These are phyloP conservation scores for Brevipalpus yothersi DNA, from an alignment of 1,140 invertebrate genomes.

Conservation along the genomic window DNA sequence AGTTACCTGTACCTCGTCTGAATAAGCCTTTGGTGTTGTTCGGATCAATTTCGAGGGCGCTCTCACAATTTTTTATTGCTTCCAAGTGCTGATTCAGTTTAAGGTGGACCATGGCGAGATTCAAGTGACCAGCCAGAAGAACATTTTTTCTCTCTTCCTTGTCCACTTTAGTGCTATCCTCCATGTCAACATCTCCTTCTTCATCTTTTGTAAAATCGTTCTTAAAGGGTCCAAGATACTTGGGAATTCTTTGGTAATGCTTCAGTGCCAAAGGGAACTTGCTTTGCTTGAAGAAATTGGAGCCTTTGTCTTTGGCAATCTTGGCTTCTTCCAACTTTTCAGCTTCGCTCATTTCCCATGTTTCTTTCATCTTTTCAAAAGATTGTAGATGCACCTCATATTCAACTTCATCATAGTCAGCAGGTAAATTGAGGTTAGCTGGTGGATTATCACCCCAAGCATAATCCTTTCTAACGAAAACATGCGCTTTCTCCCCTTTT, in stretches of 20 bases:
- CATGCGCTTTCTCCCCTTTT: slow-evolving; percentile 44
- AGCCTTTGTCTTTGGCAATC: slow-evolving; percentile 68
- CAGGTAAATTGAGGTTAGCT: slow-evolving; percentile 43
- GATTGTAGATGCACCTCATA: slow-evolving; percentile 43
- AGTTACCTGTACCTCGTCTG: slow-evolving; percentile 49
- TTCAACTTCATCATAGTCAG: slow-evolving; percentile 31
- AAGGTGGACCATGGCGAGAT: slow-evolving; percentile 57
- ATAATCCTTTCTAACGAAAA: slow-evolving; percentile 50
- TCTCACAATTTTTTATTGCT: slow-evolving; percentile 38
- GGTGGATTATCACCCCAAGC: slow-evolving; percentile 52
- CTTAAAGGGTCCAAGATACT: slow-evolving; percentile 15
- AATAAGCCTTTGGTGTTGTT: slow-evolving; percentile 74
- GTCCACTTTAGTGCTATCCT: neutral
- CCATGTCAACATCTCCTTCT: neutral
- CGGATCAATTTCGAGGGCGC: slow-evolving; percentile 43
- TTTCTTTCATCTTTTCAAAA: slow-evolving; percentile 32
- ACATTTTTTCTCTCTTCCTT: slow-evolving; percentile 18
- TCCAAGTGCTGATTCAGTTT: slow-evolving; percentile 48
- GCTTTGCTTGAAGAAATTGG: slow-evolving; percentile 45
- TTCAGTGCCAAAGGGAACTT: slow-evolving; percentile 45
- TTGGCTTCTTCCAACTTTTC: slow-evolving; percentile 59
- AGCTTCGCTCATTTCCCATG: slow-evolving; percentile 48
- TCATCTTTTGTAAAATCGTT: neutral
- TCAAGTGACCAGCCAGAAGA: slow-evolving; percentile 45
- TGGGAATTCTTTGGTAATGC: slow-evolving; percentile 53